phyloP scores from a whole-genome alignment of 1,140 invertebrate species.

The Lasioglossum albipes region DNA sequence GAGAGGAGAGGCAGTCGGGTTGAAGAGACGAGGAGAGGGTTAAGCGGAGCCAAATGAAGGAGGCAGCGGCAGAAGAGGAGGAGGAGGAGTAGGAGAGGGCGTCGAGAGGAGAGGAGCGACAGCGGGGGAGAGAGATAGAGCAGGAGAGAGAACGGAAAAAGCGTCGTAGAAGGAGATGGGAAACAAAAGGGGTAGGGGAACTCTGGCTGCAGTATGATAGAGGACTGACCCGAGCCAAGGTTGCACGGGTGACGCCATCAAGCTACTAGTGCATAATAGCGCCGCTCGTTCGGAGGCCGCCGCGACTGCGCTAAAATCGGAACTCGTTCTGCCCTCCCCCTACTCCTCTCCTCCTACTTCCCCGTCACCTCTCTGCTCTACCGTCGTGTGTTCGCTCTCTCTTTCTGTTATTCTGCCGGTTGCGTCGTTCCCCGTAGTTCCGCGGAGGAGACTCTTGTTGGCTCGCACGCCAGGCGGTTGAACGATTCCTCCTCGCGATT shows the following conservation, averaged over 20 bases:
- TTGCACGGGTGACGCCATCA: slow-evolving; percentile 78
- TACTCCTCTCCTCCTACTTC: not conserved
- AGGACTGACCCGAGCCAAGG: slow-evolving; percentile 80
- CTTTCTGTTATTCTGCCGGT: not conserved
- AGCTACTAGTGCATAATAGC: slow-evolving; percentile 80
- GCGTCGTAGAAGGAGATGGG: slow-evolving; percentile 33
- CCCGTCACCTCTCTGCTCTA: slow-evolving; percentile 17
- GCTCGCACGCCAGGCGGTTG: slow-evolving; percentile 41
- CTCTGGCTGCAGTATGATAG: slow-evolving; percentile 78
- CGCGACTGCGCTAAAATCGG: slow-evolving; percentile 68
- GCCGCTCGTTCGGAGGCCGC: slow-evolving; percentile 71
- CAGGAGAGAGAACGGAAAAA: slow-evolving; percentile 40
- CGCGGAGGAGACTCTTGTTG: slow-evolving; percentile 42
- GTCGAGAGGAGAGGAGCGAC: no score
- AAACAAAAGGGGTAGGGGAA: slow-evolving; percentile 53
- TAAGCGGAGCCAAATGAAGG: slow-evolving; percentile 44
- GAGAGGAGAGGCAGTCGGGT: not conserved
- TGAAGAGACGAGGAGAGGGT: slow-evolving; percentile 30
- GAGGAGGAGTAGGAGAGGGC: not conserved
- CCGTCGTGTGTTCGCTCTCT: not conserved
- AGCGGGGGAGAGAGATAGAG: not conserved
- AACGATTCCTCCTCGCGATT: slow-evolving; percentile 52
- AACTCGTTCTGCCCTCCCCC: slow-evolving; percentile 53
- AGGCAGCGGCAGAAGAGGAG: not conserved
- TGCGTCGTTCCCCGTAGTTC: slow-evolving; percentile 48